phyloP scores from a whole-genome alignment of 2,797 vertebrate species.

The Lates japonicus region DNA sequence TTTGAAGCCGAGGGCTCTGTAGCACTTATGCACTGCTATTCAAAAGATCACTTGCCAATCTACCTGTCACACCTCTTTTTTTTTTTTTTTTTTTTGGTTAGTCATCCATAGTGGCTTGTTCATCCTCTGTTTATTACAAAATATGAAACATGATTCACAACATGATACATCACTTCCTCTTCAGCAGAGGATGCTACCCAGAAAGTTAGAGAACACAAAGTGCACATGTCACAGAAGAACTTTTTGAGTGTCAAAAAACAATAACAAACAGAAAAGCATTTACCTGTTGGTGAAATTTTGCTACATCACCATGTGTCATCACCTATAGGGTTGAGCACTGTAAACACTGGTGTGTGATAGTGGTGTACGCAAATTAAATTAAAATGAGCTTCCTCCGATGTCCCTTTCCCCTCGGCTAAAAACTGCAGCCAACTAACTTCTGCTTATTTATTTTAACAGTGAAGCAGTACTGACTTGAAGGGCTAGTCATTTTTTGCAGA shows the following conservation, averaged over 20 bases:
- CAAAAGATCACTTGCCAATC: neutral
- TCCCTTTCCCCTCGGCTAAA: neutral
- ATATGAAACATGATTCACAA: neutral
- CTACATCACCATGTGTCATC: constrained; percentile 3
- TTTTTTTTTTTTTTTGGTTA: neutral
- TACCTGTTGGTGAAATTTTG: neutral
- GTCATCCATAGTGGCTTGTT: neutral
- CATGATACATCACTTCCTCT: neutral
- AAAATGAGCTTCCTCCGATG: neutral
- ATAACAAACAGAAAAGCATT: too few relatives aligned
- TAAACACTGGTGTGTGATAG: neutral
- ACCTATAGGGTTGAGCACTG: neutral
- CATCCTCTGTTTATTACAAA: neutral
- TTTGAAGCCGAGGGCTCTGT: neutral
- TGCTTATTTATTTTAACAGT: neutral
- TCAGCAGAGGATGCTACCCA: neutral
- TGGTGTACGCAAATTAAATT: neutral
- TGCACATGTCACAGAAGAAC: neutral
- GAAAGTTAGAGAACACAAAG: neutral
- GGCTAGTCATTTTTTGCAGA: too few relatives aligned
- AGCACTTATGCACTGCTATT: neutral
- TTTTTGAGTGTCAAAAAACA: too few relatives aligned
- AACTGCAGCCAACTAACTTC: too few relatives aligned
- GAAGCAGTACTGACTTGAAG: neutral
- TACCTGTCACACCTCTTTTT: neutral